Percentiles rank a stretch among this genome's conserved stretches.
phyloP scores from a whole-genome alignment of 1,140 invertebrate species.

The Scaptomyza montana region DNA sequence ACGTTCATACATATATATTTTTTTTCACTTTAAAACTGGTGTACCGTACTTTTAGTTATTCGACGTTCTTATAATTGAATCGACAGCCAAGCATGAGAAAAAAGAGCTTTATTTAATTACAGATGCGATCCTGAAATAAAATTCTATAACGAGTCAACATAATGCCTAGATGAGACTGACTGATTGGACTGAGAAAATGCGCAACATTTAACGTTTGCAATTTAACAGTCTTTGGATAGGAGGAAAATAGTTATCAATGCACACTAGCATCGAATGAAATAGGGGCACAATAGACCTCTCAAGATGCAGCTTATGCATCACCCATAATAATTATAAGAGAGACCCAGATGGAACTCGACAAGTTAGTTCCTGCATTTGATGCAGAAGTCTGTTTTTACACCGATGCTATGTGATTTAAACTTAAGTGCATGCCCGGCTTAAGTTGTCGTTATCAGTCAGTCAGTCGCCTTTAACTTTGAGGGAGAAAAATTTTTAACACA shows the following conservation, averaged over 20 bases:
- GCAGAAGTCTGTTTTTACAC: conserved; percentile 28
- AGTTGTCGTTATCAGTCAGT: conserved; percentile 75
- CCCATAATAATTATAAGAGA: too few relatives aligned
- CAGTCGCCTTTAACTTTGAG: conserved; percentile 52
- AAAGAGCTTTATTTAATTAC: conserved; percentile 46
- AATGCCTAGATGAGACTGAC: conserved; percentile 18
- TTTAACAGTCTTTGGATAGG: conserved; percentile 9
- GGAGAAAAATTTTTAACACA: conserved; percentile 32
- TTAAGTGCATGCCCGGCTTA: conserved; percentile 77
- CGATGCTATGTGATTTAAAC: conserved; percentile 56
- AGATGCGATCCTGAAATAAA: conserved; percentile 49
- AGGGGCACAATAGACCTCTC: too few relatives aligned
- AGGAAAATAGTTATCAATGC: background rate
- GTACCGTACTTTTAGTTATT: background rate
- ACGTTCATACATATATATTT: too few relatives aligned
- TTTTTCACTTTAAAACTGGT: background rate
- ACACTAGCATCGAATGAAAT: too few relatives aligned
- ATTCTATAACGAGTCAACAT: conserved; percentile 52
- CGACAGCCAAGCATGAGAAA: conserved; percentile 10
- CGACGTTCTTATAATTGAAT: background rate
- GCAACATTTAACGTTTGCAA: too few relatives aligned
- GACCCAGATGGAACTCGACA: background rate
- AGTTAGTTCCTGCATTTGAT: background rate
- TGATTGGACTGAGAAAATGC: too few relatives aligned
- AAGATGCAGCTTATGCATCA: too few relatives aligned